Conservation (phyloP, 2,888 invertebrate species). For the Sclerodermus sp. region DNA sequence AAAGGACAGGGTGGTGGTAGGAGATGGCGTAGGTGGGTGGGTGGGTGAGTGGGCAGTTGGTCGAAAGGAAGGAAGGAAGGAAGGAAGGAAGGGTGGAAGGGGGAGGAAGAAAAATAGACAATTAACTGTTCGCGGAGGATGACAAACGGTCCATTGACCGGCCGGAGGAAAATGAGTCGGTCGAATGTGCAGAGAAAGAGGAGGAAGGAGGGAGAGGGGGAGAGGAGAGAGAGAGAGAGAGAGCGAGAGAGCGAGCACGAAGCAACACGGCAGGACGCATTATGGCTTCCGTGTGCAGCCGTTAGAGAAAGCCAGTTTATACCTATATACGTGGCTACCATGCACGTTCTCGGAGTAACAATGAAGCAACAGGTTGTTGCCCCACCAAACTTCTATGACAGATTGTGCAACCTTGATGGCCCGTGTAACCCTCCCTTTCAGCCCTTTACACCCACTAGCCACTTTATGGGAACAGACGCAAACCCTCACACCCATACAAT, state of each 20-base stretch:
- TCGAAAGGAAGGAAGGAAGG: not conserved
- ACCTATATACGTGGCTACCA: conserved; percentile 15
- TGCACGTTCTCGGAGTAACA: conserved; percentile 37
- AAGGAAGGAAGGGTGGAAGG: not conserved
- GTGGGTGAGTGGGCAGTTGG: too few relatives aligned
- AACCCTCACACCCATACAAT: too few relatives aligned
- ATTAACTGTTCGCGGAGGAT: conserved; percentile 21
- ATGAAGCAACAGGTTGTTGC: conserved; percentile 44
- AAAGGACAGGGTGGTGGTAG: not conserved
- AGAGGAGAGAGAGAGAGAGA: not conserved
- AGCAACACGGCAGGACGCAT: conserved; percentile 15
- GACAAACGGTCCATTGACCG: conserved; percentile 24
- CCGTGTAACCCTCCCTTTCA: conserved; percentile 38
- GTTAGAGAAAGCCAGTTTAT: conserved; percentile 29
- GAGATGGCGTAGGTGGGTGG: not conserved
- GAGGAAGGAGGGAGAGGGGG: conserved; percentile 2
- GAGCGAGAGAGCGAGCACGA: conserved; percentile 1
- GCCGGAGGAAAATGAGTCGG: conserved; percentile 23
- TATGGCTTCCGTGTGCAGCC: conserved; percentile 9
- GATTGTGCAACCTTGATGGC: conserved; percentile 40
- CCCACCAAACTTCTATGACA: conserved; percentile 37
- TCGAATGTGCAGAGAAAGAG: conserved; percentile 1
- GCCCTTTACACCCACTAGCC: conserved; percentile 37
- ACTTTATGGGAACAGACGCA: conserved; percentile 27
- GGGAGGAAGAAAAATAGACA: conserved; percentile 12